Evolutionary conservation across 2,888 invertebrate species (phyloP).

Genomic region (Fragum whitleyi): DNA sequence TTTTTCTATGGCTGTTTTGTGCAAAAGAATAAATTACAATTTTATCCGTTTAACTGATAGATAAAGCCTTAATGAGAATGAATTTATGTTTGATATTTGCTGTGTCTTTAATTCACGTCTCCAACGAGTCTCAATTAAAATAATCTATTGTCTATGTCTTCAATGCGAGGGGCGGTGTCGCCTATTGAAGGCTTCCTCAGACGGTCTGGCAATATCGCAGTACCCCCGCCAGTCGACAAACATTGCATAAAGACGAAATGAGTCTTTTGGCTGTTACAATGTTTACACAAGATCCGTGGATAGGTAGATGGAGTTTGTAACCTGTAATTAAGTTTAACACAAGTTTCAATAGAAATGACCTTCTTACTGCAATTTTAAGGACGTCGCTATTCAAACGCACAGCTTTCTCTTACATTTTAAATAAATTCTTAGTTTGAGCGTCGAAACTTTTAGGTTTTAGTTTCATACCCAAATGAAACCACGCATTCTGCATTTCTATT

Average conservation of each 20-base stretch:
- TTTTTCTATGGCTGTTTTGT: too few species aligned
- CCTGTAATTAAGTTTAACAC: constrained; percentile 44
- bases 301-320: constrained; percentile 25
- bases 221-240: constrained; percentile 40
- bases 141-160: neutral
- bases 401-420: too few species aligned
- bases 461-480: too few species aligned
- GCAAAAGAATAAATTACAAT: too few species aligned
- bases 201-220: constrained; percentile 11
- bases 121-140: constrained; percentile 7
- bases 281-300: constrained; percentile 31
- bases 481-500: too few species aligned
- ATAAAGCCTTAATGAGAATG: too few species aligned
- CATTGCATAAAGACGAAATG: constrained; percentile 34
- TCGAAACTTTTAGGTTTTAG: too few species aligned
- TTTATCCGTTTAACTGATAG: too few species aligned
- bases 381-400: too few species aligned
- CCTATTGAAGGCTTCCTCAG: neutral
- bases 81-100: too few species aligned
- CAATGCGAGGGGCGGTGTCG: neutral
- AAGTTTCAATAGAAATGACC: neutral
- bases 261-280: constrained; percentile 54
- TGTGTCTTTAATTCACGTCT: neutral
- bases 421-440: too few species aligned
- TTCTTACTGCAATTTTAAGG: too few species aligned